Conservation (phyloP, 2,113 vertebrate species). For the Butorides virescens region DNA sequence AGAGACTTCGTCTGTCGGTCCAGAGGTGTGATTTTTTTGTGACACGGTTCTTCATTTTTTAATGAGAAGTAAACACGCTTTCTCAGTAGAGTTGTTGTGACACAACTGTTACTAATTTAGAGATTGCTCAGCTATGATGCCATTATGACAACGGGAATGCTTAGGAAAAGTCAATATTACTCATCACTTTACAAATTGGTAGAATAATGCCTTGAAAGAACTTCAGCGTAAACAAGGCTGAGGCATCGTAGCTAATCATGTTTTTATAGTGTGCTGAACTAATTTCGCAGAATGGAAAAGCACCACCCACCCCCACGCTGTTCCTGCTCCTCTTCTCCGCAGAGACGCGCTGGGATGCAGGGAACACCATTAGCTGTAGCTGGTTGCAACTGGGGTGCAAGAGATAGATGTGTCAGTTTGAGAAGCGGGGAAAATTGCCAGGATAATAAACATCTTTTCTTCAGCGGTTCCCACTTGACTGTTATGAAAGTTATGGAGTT, state of each 20-base stretch:
- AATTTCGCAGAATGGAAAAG: not conserved
- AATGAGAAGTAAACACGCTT: not conserved
- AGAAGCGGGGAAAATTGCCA: not conserved
- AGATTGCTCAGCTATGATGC: not conserved
- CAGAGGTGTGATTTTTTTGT: accelerated
- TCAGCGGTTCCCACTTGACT: not conserved
- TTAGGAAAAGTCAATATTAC: not conserved
- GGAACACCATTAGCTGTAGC: not conserved
- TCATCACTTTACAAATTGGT: not conserved
- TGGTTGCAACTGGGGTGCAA: not conserved
- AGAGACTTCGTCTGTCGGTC: not conserved
- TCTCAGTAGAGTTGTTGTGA: not conserved
- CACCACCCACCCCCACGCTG: not conserved
- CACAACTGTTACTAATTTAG: not conserved
- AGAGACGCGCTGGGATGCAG: not conserved
- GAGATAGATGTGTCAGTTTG: not conserved
- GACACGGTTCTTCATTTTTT: not conserved
- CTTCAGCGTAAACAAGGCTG: not conserved
- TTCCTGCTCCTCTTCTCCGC: not conserved
- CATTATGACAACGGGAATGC: not conserved
- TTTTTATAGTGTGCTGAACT: not conserved
- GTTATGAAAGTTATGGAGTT: not conserved
- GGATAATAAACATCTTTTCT: not conserved
- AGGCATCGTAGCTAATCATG: not conserved
- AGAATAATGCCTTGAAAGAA: not conserved